These are phyloP conservation scores for Chaenocephalus aceratus DNA, from an alignment of 2,113 vertebrate species.

Conservation along the genomic window DNA sequence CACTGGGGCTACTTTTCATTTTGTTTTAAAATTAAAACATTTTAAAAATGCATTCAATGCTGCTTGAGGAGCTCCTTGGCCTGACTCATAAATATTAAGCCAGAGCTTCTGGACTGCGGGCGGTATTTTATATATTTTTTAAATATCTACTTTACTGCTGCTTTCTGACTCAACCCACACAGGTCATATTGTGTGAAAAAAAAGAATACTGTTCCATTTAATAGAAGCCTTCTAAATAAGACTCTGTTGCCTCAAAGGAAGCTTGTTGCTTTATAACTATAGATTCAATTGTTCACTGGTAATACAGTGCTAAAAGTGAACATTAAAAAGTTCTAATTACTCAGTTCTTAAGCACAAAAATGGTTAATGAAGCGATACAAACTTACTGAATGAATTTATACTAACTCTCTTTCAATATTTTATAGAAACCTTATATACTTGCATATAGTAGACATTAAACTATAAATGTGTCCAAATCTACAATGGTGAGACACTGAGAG, in stretches of 20 bases:
- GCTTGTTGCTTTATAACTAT: neutral
- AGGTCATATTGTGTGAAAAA: neutral
- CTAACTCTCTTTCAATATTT: neutral
- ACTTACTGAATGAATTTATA: neutral
- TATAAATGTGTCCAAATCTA: neutral
- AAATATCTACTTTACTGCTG: neutral
- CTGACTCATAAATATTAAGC: conserved; percentile 1
- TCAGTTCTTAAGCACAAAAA: neutral
- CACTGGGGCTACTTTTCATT: conserved; percentile 34
- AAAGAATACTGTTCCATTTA: neutral
- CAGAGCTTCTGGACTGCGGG: neutral
- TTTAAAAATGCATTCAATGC: neutral
- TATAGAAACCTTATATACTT: no score
- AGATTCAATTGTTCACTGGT: neutral
- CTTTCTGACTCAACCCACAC: neutral
- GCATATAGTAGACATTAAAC: no score
- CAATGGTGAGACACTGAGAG: neutral
- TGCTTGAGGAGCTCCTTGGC: neutral
- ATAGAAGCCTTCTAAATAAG: neutral
- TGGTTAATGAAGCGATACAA: neutral
- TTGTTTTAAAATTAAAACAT: neutral
- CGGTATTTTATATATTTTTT: neutral
- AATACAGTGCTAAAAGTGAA: no score
- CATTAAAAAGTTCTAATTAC: no score
- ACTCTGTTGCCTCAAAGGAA: neutral